Conservation (phyloP, 2,113 vertebrate genomes). For the Opisthocomus hoazin region DNA sequence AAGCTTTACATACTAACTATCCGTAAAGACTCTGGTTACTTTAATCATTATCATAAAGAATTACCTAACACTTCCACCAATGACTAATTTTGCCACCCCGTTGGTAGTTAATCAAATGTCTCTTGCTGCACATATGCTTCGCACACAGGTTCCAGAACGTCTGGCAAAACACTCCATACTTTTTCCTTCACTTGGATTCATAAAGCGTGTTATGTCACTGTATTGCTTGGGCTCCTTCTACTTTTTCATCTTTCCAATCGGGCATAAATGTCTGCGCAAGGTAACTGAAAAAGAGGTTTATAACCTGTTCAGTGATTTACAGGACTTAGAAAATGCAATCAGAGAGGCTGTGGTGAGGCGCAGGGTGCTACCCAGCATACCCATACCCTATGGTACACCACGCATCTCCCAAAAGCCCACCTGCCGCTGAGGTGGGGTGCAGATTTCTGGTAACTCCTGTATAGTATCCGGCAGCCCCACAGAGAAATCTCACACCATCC, state of each 20-base stretch:
- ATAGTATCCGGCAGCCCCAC: neutral
- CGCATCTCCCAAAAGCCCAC: neutral
- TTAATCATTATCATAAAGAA: neutral
- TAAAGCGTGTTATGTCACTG: neutral
- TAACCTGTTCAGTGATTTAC: neutral
- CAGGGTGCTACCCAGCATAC: neutral
- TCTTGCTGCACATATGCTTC: conserved; percentile 5
- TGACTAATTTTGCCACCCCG: conserved; percentile 32
- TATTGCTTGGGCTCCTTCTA: neutral
- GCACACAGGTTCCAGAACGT: neutral
- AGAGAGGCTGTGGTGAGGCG: accelerated
- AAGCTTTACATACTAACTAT: neutral
- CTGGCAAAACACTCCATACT: neutral
- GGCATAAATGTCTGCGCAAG: neutral
- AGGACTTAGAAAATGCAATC: accelerated
- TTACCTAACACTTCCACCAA: neutral
- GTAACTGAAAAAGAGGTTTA: neutral
- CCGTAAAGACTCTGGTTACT: neutral
- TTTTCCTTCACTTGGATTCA: conserved; percentile 9
- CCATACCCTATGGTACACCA: neutral
- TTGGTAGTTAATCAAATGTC: neutral
- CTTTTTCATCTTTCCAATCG: neutral
- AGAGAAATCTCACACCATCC: neutral
- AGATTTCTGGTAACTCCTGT: accelerated
- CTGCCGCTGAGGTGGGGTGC: accelerated